Evolutionary conservation across 2,113 vertebrate species (phyloP), one percentile per base, ranked within the genome.

Genomic region (Platichthys flesus): DNA sequence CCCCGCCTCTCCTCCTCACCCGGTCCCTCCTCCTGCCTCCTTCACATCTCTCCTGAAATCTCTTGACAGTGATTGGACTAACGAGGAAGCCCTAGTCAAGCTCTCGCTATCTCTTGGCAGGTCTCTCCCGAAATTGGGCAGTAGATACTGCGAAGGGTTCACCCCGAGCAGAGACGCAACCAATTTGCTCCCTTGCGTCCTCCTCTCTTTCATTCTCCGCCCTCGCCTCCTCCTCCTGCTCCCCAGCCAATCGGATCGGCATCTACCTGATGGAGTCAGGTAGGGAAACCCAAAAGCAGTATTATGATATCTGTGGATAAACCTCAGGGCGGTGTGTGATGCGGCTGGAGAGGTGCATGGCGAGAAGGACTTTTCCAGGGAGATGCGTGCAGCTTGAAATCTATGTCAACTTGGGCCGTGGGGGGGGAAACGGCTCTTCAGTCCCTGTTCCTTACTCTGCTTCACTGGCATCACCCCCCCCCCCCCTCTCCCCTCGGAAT

Each of bases 1-100:
- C 62, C 59, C 72, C 66, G 63, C 61, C 59, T 81, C 42, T 59
- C 58, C 55, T 1, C 40, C 45, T 69, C 59, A 58, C 35, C n/a
- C 51, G n/a, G 21, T 81, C 62, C 74, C 49, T 52, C 15, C 37
- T 76, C 20, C 62, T 70, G 7, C 35, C 6, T 49, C n/a, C 24
- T 24, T 63, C 59, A 45, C 23, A 14, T 69, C 45, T 24, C 16
- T 60, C 37, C 28, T 23, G 2, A 51, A 60, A 54, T 45, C 42
- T 42, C 63, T 42, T 84, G 83, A 84, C 86, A 76, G 66, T 78
- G 81, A 90, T 88, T 71, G 82, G 51, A 75, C 70, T 87, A 88
- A 91, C 58, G 31, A 82, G 83, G 72, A 77, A 51, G 57, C 59
- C 72, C 16, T 47, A 61, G 74, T 73, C 59, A 0, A 61, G 21